Evolutionary conservation across 2,888 invertebrate genomes (phyloP).

Genomic region (Plebejus anna): DNA sequence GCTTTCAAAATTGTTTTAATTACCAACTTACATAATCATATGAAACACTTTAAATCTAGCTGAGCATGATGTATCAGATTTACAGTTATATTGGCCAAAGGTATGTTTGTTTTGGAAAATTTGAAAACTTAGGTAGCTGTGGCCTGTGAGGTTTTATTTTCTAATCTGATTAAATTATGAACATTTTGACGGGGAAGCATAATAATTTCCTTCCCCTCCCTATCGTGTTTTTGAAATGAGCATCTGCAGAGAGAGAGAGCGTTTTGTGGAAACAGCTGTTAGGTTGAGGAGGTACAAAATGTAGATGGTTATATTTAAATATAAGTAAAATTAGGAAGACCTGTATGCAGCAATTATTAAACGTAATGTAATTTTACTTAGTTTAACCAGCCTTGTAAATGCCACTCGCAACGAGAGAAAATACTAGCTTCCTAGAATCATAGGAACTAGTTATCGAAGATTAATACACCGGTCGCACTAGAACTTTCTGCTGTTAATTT

Average conservation of each 20-base stretch:
- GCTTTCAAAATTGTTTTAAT: background rate
- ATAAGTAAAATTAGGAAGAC: background rate
- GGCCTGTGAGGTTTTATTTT: background rate
- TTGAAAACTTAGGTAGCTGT: background rate
- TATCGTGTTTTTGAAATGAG: background rate
- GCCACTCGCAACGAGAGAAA: background rate
- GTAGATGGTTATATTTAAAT: background rate
- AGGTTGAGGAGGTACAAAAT: background rate
- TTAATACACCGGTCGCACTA: background rate
- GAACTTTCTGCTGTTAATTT: background rate
- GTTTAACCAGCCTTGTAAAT: background rate
- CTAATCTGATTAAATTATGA: background rate
- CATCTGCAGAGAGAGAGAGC: background rate
- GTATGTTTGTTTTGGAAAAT: background rate
- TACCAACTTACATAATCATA: background rate
- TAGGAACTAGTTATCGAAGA: conserved; percentile 10
- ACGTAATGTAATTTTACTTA: background rate
- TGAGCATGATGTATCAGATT: too few relatives aligned
- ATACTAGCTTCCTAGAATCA: conserved; percentile 6
- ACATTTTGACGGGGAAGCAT: background rate
- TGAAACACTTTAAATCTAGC: background rate
- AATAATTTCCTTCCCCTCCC: background rate
- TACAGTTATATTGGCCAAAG: background rate
- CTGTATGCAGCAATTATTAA: background rate
- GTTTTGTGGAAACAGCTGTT: conserved; percentile 6